Conservation (phyloP, 37 sponge, comb jelly and placozoan species). For the Axinella damicornis region DNA sequence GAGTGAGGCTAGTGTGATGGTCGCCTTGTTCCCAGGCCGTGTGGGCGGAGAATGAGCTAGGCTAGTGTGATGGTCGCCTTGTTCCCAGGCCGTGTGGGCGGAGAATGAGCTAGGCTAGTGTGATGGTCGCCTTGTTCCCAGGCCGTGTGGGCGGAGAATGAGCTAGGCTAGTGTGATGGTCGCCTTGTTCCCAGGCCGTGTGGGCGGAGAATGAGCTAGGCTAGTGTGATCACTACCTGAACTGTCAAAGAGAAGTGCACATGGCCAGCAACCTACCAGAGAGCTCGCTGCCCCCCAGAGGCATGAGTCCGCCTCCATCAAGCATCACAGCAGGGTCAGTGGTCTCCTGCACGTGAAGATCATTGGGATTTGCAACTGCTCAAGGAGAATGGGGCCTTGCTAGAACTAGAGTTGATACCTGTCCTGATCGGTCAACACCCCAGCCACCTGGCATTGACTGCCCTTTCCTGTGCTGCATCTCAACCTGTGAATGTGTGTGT, state of each 20-base stretch:
- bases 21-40: no score
- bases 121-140: no score
- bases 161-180: no score
- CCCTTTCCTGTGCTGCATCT: slow-evolving; percentile 77
- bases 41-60: no score
- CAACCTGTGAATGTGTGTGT: slow-evolving; percentile 48
- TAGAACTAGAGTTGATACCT: slow-evolving; percentile 26
- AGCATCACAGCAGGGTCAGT: slow-evolving; percentile 58
- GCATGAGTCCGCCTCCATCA: slow-evolving; percentile 81
- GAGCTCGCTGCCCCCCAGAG: slow-evolving; percentile 86
- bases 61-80: no score
- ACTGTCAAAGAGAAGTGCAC: neutral
- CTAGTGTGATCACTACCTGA: neutral
- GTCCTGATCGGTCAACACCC: slow-evolving; percentile 78
- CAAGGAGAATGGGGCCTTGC: neutral
- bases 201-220: no score
- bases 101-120: no score
- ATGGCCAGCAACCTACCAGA: slow-evolving; percentile 34
- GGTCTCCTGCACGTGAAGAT: slow-evolving; percentile 41
- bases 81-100: no score
- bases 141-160: no score
- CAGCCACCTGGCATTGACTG: slow-evolving; percentile 79
- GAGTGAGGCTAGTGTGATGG: no score
- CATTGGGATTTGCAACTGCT: neutral
- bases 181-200: no score